A percentile compares a stretch with the other conserved stretches of the same genome.
Evolutionary conservation across 2,113 vertebrate species (phyloP).

Genomic region (Puma concolor): DNA sequence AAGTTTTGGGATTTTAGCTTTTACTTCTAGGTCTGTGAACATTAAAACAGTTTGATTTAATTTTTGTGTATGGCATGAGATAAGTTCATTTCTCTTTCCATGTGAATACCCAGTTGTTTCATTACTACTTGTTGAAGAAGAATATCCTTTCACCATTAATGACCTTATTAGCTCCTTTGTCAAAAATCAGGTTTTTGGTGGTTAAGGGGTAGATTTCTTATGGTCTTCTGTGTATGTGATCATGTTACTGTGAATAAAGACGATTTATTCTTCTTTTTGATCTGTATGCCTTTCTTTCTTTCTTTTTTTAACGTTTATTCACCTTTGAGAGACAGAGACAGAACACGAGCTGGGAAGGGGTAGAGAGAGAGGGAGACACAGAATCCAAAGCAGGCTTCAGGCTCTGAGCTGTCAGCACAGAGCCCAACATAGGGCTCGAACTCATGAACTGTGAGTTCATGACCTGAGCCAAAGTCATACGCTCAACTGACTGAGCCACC

Average conservation of each 20-base stretch:
- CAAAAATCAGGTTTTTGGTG: background rate
- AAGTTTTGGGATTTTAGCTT: background rate
- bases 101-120: background rate
- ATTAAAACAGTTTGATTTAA: background rate
- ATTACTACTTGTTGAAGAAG: background rate
- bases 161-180: background rate
- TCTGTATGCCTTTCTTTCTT: no score
- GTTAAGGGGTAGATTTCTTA: background rate
- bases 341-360: no score
- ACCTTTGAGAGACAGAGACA: no score
- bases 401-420: no score
- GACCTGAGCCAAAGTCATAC: no score
- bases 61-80: background rate
- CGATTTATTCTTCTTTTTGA: background rate
- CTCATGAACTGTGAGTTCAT: no score
- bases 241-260: background rate
- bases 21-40: background rate
- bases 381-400: no score
- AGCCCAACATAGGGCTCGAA: no score
- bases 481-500: no score
- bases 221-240: background rate
- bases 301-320: background rate
- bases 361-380: no score
- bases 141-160: background rate
- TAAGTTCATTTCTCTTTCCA: background rate